Base-by-base conservation (phyloP, 2,113 vertebrate species). In the Cololabis saira region DNA sequence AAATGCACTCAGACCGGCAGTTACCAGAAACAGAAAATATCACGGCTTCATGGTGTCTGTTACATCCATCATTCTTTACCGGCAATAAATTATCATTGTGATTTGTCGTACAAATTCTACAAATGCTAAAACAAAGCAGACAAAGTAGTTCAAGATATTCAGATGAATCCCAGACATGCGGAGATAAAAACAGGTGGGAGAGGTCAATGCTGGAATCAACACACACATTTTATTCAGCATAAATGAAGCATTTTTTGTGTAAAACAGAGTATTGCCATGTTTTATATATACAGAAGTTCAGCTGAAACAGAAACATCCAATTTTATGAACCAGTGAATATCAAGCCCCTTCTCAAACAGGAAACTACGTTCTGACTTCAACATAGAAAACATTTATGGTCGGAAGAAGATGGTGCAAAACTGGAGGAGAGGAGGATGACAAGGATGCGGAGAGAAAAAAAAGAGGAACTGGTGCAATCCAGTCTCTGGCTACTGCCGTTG, bases 401-500 rank as follows among this genome's bases (percentile, higher is more conserved):
- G 67, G 43, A 78, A 82, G 10, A 67, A 74, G 57, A 84, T 40
- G 33, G 62, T 61, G 75, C 67, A 56, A 78, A 78, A 70, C 67
- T 1, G 4, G 54, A 65, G 61, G 53, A 79, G 63, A 61, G 80
- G 37, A 43, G 8, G 68, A 64, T 14, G 51, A 44, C 61, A 47
- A 76, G 17, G 33, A 41, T 41, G 24, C 53, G 11, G 10, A 16
- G 40, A 13, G 61, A n/a, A 86, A 78, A 86, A 78, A 87, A 80
- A 62, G 80, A 76, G 11, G 61, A 91, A 90, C 93, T 86, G 92
- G 92, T 71, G 66, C 78, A 79, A 93, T 90, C 92, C 90, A 86
- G 91, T 90, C 85, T 87, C 78, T 84, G 80, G 87, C 90, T 92
- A 86, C 84, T 89, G 74, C 91, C 64, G 93, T 94, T 95, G 94